Base-by-base conservation (phyloP, 2,113 vertebrate species). In the Alligator sinensis region DNA sequence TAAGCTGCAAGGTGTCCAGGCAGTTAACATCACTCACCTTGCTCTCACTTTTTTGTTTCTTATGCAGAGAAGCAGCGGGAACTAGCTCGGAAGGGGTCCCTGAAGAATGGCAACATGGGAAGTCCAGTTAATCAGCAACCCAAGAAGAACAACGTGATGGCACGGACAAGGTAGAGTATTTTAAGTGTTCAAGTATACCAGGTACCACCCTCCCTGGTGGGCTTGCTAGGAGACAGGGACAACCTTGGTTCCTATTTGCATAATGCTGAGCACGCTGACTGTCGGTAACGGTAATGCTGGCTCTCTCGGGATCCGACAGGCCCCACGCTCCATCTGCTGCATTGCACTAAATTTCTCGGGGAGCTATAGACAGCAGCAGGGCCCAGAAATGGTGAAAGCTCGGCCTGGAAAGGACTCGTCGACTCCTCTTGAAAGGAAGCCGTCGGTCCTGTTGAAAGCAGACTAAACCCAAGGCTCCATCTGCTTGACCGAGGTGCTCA, bases 91-190 rank as follows among this genome's bases (percentile, higher is more conserved):
- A 99, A 99, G 97, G 99, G 99, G 3, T 99, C 99, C 3, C 96
- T 99, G 98, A 99, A 99, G 98, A 99, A 99, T 0, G 96, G 98
- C 92, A 99, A 98, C 95, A 98, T 98, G 92, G 99, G 99, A 79
- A 99, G 99, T 96, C 99, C 99, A 1, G 99, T 99, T 92, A 99
- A 99, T 96, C 99, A 99, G 94, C 99, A 99, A 94, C 99, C 99
- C 89, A 99, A 99, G 98, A 99, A 99, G 98, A 99, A 99, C 97
- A 99, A 99, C 0, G 99, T 99, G 91, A 99, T 99, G 99, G 99
- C 99, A 95, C 98, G 99, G 92, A 99, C 99, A 98, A 99, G 99
- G 99, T 99, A 97, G 97, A 95, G 22, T 3, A 24, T 63, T 81
- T 34, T 25, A 64, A 80, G 15, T 24, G 19, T 19, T 21, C 11